Evolutionary conservation across 2,113 vertebrate genomes (phyloP).

Genomic region (Corvus hawaiiensis): DNA sequence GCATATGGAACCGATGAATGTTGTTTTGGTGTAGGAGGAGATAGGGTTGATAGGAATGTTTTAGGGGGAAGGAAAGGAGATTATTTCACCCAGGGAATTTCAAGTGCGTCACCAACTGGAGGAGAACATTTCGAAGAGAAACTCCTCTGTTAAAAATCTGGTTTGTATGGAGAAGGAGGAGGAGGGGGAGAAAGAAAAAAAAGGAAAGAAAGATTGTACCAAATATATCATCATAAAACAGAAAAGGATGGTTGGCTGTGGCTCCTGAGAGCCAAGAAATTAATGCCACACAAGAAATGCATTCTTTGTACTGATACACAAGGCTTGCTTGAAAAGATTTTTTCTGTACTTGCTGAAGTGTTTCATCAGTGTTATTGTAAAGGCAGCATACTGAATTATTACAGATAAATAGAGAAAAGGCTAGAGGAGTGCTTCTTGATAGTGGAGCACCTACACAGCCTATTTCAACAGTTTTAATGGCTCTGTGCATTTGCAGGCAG

Average conservation of each 20-base stretch:
- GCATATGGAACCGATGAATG: constrained; percentile 63
- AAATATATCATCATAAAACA: neutral
- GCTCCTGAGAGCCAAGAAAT: neutral
- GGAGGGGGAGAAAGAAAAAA: neutral
- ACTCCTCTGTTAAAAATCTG: constrained; percentile 53
- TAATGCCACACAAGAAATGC: neutral
- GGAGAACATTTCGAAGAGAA: constrained; percentile 42
- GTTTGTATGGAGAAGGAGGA: neutral
- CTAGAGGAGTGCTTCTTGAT: neutral
- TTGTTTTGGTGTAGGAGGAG: constrained; percentile 54
- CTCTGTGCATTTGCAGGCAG: neutral
- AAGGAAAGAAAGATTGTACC: neutral
- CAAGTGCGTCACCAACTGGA: constrained; percentile 56
- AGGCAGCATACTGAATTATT: neutral
- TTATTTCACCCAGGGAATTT: constrained; percentile 50
- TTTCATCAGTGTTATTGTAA: neutral
- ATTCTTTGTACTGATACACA: neutral
- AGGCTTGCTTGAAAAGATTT: neutral
- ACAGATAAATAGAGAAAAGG: neutral
- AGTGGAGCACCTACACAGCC: neutral
- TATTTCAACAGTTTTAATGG: neutral
- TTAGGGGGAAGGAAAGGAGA: constrained; percentile 37
- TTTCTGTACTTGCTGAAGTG: neutral
- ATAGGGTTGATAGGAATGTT: constrained; percentile 43
- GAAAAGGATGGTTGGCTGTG: neutral